phyloP scores from a whole-genome alignment of 2,888 invertebrate genomes.

The Spicauda simplicius region DNA sequence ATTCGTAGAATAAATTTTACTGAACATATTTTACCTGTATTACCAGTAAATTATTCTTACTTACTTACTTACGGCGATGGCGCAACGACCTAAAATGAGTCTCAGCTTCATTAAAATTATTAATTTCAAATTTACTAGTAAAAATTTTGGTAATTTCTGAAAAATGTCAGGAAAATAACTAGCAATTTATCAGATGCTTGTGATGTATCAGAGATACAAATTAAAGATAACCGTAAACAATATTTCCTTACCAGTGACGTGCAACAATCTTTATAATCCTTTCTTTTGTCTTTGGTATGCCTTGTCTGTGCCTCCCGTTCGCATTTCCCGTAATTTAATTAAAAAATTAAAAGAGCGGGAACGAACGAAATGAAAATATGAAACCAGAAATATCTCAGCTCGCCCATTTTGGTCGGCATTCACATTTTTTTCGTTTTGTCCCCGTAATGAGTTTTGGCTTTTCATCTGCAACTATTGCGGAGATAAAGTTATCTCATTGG shows the following conservation, averaged over 20 bases:
- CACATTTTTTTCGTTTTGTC: conserved; percentile 12
- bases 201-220: neutral
- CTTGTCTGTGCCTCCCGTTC: conserved; percentile 8
- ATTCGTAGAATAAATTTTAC: no score
- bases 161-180: no score
- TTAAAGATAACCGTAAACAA: conserved; percentile 13
- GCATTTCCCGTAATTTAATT: conserved; percentile 27
- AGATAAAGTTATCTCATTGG: neutral
- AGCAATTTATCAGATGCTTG: no score
- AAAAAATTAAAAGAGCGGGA: conserved; percentile 27
- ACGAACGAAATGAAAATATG: conserved; percentile 22
- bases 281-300: conserved; percentile 20
- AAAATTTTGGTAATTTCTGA: no score
- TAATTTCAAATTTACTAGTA: no score
- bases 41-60: no score
- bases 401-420: neutral
- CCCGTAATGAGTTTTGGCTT: conserved; percentile 8
- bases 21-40: no score
- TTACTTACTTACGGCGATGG: no score
- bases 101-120: no score
- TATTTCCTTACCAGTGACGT: conserved; percentile 14
- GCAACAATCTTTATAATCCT: conserved; percentile 22
- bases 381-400: conserved; percentile 8
- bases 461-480: neutral
- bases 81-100: no score